phyloP scores from a whole-genome alignment of 2,888 invertebrate species.

The Meloe dianella region DNA sequence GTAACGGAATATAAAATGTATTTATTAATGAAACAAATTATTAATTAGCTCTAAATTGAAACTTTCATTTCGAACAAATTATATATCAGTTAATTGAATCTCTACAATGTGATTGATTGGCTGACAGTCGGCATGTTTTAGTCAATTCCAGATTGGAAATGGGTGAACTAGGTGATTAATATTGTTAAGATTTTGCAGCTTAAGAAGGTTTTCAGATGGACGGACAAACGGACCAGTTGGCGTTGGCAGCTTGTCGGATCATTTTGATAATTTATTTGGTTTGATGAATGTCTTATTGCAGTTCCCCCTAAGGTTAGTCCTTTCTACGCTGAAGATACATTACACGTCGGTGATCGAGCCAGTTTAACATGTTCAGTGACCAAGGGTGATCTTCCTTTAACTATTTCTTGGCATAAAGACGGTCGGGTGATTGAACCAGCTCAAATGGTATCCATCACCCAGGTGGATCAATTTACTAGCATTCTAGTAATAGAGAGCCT shows the following conservation, averaged over 20 bases:
- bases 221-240: not conserved
- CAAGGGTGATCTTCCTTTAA: slow-evolving; percentile 77
- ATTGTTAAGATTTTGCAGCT: slow-evolving; percentile 16
- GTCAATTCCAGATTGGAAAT: slow-evolving; percentile 6
- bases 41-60: not conserved
- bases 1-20: not conserved
- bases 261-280: slow-evolving; percentile 18
- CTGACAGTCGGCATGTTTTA: slow-evolving; percentile 6
- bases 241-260: slow-evolving; percentile 5
- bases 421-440: slow-evolving; percentile 69
- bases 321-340: slow-evolving; percentile 71
- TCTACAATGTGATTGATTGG: not conserved
- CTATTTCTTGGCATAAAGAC: slow-evolving; percentile 80
- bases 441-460: slow-evolving; percentile 69
- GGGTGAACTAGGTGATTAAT: slow-evolving; percentile 10
- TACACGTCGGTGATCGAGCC: slow-evolving; percentile 76
- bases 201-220: slow-evolving; percentile 4
- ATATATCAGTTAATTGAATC: slow-evolving; percentile 3
- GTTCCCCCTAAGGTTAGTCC: slow-evolving; percentile 81
- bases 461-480: slow-evolving; percentile 79
- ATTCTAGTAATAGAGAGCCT: slow-evolving; percentile 78
- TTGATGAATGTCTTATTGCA: slow-evolving; percentile 58
- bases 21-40: not conserved
- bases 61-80: not conserved
- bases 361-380: slow-evolving; percentile 77